Evolutionary conservation across 2,888 invertebrate genomes (phyloP), one percentile per base, ranked within the genome.

Genomic region (Pachydiplax longipennis): DNA sequence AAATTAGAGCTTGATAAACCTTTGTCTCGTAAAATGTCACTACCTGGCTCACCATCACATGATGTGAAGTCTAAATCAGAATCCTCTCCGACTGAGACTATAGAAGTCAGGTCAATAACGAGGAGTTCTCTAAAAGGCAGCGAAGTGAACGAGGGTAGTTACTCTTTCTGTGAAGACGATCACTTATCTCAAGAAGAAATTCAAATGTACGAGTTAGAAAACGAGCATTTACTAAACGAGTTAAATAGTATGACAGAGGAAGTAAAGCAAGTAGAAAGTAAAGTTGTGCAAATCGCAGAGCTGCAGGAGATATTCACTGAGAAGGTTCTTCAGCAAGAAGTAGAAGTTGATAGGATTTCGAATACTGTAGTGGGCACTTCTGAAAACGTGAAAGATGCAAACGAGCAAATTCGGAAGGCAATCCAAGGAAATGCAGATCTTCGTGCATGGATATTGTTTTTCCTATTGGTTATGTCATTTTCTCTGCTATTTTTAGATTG

Each of bases 381-480:
- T 0, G 99, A 99, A 94, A 99, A 99, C 94, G 97, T 99, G 25
- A 97, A 97, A 93, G 98, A 98, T 94, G 99, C 98, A 0, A 99
- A 99, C 94, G 99, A 99, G 93, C 99, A 99, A 94, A 98, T 99
- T 90, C 95, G 99, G 92, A 98, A 99, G 94, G 99, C 99, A 0
- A 99, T 99, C 93, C 98, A 99, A 94, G 96, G 99, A 92, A 99
- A 99, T 94, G 99, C 99, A 0, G 98, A 99, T 0, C 96, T 99
- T 73, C 95, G 99, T 92, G 98, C 99, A 22, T 99, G 98, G 96
- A 96, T 99, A 91, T 94, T 99, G 48, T 99, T 99, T 94, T 99
- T 99, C 93, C 95, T 99, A 91, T 95, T 99, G 92, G 98, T 99
- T 73, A 97, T 99, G 96, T 98, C 99, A 73, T 98, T 99, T 94